Conservation (phyloP, 2,113 vertebrate species). For the Pelusios castaneus region DNA sequence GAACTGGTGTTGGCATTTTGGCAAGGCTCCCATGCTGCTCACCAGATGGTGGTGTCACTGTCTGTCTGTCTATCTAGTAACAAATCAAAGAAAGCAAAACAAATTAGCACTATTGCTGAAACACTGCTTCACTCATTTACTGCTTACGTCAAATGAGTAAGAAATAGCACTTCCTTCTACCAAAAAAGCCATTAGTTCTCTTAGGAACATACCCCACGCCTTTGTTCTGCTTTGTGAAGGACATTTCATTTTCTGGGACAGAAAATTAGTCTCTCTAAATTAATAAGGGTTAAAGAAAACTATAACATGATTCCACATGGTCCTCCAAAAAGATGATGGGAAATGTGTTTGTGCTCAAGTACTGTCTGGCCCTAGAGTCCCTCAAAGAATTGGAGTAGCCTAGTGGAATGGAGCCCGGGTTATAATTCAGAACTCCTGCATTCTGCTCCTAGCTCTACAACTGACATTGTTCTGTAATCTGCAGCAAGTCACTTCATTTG, state of each 20-base stretch:
- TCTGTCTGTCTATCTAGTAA: background rate
- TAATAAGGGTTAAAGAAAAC: background rate
- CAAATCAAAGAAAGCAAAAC: background rate
- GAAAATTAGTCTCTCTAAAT: background rate
- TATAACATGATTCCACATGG: background rate
- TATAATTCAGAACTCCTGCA: background rate
- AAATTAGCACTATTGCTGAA: background rate
- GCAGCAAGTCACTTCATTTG: background rate
- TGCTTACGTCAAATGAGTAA: background rate
- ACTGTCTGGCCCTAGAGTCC: background rate
- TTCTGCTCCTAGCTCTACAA: background rate
- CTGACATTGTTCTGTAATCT: background rate
- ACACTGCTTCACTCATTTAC: background rate
- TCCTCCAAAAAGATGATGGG: background rate
- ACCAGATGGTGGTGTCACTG: background rate
- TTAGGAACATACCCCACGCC: background rate
- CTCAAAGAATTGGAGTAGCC: background rate
- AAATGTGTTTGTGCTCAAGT: background rate
- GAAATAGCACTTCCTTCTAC: background rate
- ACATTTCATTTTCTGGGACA: background rate
- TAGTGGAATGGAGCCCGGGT: background rate
- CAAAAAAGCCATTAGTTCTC: background rate
- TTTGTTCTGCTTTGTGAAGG: background rate
- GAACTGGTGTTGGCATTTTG: background rate
- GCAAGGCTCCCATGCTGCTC: background rate